Conservation (phyloP, 2,797 vertebrate genomes). For the Cirrhinus mrigala region DNA sequence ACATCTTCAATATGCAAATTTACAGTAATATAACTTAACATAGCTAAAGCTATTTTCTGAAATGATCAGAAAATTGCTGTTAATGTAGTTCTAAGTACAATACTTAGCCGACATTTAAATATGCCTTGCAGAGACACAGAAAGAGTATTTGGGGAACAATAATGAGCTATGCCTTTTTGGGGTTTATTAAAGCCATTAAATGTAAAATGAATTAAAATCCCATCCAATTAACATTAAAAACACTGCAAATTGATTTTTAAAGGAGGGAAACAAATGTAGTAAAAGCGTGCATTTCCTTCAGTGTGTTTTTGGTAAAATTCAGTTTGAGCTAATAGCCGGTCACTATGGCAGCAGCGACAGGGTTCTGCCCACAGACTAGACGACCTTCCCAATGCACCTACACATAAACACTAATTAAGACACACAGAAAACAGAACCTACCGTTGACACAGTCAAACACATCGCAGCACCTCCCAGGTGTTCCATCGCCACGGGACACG, state of each 20-base stretch:
- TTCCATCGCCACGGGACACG: constrained; percentile 85
- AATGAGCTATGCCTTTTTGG: not conserved
- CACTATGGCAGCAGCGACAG: constrained; percentile 27
- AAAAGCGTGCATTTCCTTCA: constrained; percentile 5
- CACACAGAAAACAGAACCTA: constrained; percentile 71
- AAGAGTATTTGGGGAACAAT: not conserved
- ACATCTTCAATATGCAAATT: not conserved
- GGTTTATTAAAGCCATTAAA: constrained; percentile 6
- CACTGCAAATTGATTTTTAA: not conserved
- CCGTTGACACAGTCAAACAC: constrained; percentile 90
- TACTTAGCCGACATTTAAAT: not conserved
- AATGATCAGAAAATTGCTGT: not conserved
- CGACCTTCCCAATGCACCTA: constrained; percentile 10
- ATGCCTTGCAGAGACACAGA: not conserved
- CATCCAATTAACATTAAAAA: not conserved
- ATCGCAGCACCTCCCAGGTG: constrained; percentile 91
- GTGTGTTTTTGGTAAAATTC: not conserved
- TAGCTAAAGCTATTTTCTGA: not conserved
- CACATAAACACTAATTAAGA: constrained; percentile 48
- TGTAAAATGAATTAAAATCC: not conserved
- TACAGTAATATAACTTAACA: too few species aligned
- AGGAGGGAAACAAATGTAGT: not conserved
- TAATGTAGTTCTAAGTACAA: not conserved
- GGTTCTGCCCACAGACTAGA: constrained; percentile 39
- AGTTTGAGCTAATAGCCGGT: constrained; percentile 4